phyloP scores from a whole-genome alignment of 2,797 vertebrate species.

The Coreius guichenoti region DNA sequence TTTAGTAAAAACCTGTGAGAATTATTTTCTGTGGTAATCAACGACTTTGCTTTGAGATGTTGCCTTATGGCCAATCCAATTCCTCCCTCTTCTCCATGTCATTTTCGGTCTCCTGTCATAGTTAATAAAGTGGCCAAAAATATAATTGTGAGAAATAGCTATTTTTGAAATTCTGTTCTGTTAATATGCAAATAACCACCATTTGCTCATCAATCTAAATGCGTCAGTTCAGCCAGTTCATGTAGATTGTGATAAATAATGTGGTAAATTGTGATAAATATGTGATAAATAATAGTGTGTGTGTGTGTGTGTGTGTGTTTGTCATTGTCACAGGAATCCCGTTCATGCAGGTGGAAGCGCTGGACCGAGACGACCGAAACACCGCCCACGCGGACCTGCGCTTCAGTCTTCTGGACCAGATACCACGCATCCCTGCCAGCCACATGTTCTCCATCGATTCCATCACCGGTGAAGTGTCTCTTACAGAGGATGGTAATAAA shows the following conservation, averaged over 20 bases:
- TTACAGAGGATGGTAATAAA: slow-evolving; percentile 81
- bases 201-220: slow-evolving; percentile 9
- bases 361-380: slow-evolving; percentile 77
- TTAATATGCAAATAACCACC: slow-evolving; percentile 21
- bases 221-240: background rate
- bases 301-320: slow-evolving; percentile 14
- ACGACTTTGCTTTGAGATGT: background rate
- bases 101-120: background rate
- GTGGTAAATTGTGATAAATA: too few species aligned
- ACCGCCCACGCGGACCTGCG: slow-evolving; percentile 82
- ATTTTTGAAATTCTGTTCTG: background rate
- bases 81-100: background rate
- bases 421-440: slow-evolving; percentile 79
- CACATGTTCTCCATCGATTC: slow-evolving; percentile 80
- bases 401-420: slow-evolving; percentile 82
- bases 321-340: slow-evolving; percentile 72
- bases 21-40: background rate
- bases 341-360: slow-evolving; percentile 82
- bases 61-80: background rate
- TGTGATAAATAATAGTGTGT: too few species aligned
- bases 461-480: slow-evolving; percentile 77
- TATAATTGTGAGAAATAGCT: background rate
- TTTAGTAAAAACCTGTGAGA: background rate
- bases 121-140: background rate
- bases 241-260: slow-evolving; percentile 12